phyloP scores from a whole-genome alignment of 2,888 invertebrate species.

The Lasiommata megera region DNA sequence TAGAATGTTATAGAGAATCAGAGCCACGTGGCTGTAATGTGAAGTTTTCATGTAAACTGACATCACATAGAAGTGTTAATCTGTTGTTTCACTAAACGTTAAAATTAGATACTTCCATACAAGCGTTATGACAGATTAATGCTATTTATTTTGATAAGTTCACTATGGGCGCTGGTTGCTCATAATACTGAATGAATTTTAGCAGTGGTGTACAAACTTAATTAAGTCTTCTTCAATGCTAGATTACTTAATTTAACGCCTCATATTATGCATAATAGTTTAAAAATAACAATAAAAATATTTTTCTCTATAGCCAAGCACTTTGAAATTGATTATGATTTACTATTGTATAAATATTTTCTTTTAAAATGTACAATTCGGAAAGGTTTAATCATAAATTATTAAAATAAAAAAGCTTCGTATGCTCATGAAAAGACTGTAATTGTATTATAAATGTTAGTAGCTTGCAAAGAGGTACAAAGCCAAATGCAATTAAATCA shows the following conservation, averaged over 20 bases:
- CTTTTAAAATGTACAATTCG: background rate
- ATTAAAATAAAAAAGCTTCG: background rate
- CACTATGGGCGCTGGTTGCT: slow-evolving; percentile 27
- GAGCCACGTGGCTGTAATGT: too few species aligned
- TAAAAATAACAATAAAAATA: slow-evolving; percentile 12
- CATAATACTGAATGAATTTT: slow-evolving; percentile 28
- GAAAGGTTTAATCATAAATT: background rate
- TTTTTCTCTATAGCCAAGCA: slow-evolving; percentile 10
- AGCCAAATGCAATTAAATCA: slow-evolving; percentile 4
- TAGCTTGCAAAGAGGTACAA: background rate
- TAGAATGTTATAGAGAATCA: too few species aligned
- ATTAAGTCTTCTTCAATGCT: slow-evolving; percentile 34
- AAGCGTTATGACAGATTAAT: too few species aligned
- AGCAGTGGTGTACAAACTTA: slow-evolving; percentile 16
- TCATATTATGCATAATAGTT: slow-evolving; percentile 33
- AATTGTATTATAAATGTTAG: slow-evolving; percentile 16
- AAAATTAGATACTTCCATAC: too few species aligned
- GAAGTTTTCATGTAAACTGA: too few species aligned
- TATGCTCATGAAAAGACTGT: slow-evolving; percentile 19
- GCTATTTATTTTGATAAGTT: too few species aligned
- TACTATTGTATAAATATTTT: background rate
- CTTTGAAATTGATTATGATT: slow-evolving; percentile 5
- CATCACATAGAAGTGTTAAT: too few species aligned
- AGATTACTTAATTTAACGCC: slow-evolving; percentile 39
- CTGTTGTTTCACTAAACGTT: too few species aligned